Percentiles rank a stretch among this genome's conserved stretches.
These are phyloP conservation scores for Caenorhabditis briggsae DNA, from an alignment of 1,140 invertebrate species.

Conservation along the genomic window DNA sequence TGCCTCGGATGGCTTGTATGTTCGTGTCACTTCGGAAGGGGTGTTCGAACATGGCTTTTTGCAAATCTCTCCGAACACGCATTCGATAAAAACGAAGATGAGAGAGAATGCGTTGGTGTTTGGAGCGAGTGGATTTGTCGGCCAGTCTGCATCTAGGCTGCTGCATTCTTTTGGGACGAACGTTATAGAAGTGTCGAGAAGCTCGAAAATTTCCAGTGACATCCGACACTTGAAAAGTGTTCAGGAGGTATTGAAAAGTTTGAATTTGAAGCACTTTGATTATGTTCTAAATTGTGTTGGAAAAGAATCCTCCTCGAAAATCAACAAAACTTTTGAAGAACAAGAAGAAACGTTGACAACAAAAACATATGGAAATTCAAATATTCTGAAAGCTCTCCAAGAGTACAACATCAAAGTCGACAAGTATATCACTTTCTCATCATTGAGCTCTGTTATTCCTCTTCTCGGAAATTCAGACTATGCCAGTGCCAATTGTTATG, in stretches of 20 bases:
- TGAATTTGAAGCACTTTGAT: background rate
- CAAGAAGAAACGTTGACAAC: slow-evolving; percentile 15
- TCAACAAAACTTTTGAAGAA: slow-evolving; percentile 11
- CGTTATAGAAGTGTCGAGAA: background rate
- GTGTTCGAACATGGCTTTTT: background rate
- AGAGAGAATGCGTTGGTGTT: background rate
- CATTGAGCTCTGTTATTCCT: slow-evolving; percentile 65
- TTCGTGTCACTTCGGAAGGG: background rate
- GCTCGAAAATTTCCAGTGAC: background rate
- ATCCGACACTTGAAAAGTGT: background rate
- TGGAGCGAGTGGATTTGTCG: slow-evolving; percentile 57
- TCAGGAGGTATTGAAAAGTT: background rate
- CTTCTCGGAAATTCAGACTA: slow-evolving; percentile 66
- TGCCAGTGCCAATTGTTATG: slow-evolving; percentile 68
- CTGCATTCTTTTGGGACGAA: background rate
- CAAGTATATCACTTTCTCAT: slow-evolving; percentile 67
- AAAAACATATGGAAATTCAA: slow-evolving; percentile 60
- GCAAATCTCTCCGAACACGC: background rate
- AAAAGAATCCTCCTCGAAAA: background rate
- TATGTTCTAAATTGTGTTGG: slow-evolving; percentile 59
- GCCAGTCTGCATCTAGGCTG: background rate
- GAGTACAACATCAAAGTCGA: slow-evolving; percentile 57
- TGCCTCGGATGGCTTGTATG: background rate
- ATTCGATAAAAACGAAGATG: background rate
- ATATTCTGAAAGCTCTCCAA: slow-evolving; percentile 60